phyloP scores from a whole-genome alignment of 2,797 vertebrate genomes.

The Podarcis lilfordi region DNA sequence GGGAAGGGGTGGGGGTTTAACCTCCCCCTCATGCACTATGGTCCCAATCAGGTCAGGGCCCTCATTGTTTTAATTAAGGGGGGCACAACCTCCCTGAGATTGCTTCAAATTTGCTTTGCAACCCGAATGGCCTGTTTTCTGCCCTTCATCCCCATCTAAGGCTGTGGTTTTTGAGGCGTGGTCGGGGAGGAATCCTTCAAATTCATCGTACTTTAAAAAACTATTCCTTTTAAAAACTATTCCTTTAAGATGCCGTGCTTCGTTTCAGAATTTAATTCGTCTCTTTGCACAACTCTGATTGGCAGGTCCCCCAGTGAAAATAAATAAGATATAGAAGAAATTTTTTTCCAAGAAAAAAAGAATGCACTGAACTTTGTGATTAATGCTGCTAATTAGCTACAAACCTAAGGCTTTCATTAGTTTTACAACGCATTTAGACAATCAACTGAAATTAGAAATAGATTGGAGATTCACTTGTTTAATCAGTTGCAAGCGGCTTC shows the following conservation, averaged over 20 bases:
- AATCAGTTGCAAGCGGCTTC: not conserved
- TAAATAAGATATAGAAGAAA: constrained; percentile 18
- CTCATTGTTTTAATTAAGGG: no score
- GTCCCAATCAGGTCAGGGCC: no score
- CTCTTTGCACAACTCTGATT: not conserved
- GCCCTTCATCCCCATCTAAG: no score
- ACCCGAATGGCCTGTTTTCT: no score
- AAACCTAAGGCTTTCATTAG: constrained; percentile 24
- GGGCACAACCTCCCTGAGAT: no score
- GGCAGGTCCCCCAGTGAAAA: constrained; percentile 6
- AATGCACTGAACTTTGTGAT: constrained; percentile 17
- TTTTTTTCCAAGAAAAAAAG: not conserved
- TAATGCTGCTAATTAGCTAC: constrained; percentile 19
- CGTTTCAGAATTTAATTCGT: not conserved
- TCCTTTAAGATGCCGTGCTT: not conserved
- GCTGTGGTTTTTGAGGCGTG: no score
- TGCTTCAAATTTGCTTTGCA: no score
- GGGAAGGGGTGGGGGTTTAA: no score
- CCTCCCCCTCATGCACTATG: no score
- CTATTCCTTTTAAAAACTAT: no score
- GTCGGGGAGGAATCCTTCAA: no score
- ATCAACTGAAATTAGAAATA: not conserved
- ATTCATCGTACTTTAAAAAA: no score
- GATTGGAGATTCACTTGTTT: not conserved
- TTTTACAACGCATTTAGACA: constrained; percentile 6